Percentiles rank a stretch among this genome's conserved stretches.
These are phyloP conservation scores for Paracanthobrama guichenoti DNA, from an alignment of 2,113 vertebrate genomes.

Conservation along the genomic window DNA sequence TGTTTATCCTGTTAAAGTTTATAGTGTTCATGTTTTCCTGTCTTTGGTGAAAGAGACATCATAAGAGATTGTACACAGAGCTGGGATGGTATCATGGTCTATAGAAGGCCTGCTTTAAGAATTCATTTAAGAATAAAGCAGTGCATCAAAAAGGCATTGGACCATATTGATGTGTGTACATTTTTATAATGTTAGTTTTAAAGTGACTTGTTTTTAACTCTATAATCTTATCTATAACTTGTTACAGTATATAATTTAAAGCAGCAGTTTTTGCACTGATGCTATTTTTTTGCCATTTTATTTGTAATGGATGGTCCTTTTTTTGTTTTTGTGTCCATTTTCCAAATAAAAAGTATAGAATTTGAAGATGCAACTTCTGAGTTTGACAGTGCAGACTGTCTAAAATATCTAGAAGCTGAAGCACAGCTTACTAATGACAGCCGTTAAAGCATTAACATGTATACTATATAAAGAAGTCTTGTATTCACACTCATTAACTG, in stretches of 20 bases:
- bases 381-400: neutral
- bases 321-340: neutral
- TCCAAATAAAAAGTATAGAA: neutral
- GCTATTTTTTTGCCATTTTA: too few relatives aligned
- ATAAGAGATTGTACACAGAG: neutral
- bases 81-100: neutral
- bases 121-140: neutral
- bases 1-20: conserved; percentile 13
- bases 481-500: neutral
- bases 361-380: neutral
- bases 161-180: neutral
- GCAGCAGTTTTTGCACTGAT: too few relatives aligned
- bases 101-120: neutral
- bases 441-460: neutral
- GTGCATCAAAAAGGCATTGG: neutral
- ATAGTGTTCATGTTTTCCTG: conserved; percentile 6
- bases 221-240: too few relatives aligned
- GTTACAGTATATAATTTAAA: neutral
- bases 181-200: neutral
- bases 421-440: neutral
- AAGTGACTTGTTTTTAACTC: neutral
- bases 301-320: neutral
- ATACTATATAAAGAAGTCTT: neutral
- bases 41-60: neutral
- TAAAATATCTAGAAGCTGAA: neutral